A percentile compares a stretch with the other conserved stretches of the same genome.
These are phyloP conservation scores for Rhagoletis pomonella DNA, from an alignment of 1,140 invertebrate genomes.

Conservation along the genomic window DNA sequence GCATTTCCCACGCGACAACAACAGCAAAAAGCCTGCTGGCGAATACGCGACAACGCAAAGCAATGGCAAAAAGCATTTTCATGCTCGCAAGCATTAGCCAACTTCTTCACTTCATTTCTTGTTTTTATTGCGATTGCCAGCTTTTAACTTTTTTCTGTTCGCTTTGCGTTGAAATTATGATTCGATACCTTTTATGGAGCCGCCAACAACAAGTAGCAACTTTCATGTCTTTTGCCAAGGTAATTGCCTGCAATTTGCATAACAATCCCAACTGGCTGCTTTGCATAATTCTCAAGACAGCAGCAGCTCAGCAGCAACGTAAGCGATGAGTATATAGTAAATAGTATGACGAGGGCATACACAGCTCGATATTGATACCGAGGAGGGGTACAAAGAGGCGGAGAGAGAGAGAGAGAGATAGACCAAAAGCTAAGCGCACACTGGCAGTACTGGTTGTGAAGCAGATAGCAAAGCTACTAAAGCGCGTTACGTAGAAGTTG, in stretches of 20 bases:
- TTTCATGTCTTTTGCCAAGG: slow-evolving; percentile 45
- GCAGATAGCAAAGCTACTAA: background rate
- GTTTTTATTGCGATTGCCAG: background rate
- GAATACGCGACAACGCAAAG: background rate
- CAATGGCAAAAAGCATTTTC: slow-evolving; percentile 37
- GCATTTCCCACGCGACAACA: slow-evolving; percentile 35
- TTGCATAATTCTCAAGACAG: slow-evolving; percentile 52
- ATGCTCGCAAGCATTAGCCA: slow-evolving; percentile 3
- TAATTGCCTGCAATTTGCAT: slow-evolving; percentile 51
- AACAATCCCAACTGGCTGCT: slow-evolving; percentile 52
- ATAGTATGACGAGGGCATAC: no score
- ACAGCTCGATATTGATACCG: background rate
- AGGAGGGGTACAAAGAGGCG: background rate
- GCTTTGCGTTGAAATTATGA: slow-evolving; percentile 41
- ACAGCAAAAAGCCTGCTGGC: background rate
- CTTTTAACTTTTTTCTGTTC: background rate
- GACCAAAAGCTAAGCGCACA: background rate
- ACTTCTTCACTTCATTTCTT: background rate
- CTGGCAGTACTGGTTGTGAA: background rate
- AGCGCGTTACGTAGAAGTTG: background rate
- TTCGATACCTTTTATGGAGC: slow-evolving; percentile 10
- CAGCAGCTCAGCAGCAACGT: background rate
- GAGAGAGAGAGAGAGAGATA: background rate
- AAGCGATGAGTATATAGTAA: background rate
- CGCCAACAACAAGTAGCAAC: slow-evolving; percentile 26